These are phyloP conservation scores for Rostratula benghalensis DNA, from an alignment of 2,113 vertebrate genomes.

Conservation along the genomic window DNA sequence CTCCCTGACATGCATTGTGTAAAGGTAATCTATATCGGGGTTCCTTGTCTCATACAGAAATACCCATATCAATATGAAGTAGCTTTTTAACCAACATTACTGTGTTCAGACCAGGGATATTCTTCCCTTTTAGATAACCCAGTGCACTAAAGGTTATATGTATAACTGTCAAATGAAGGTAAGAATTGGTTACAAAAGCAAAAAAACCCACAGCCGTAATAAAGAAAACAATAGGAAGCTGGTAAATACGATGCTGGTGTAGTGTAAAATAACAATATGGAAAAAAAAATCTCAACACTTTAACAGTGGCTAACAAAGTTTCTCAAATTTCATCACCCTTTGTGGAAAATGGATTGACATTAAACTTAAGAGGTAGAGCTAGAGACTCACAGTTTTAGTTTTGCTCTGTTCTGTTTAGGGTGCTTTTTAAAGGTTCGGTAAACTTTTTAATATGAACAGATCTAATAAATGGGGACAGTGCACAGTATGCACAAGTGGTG, in stretches of 20 bases:
- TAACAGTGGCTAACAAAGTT: neutral
- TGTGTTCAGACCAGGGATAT: neutral
- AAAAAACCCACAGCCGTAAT: neutral
- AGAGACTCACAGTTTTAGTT: neutral
- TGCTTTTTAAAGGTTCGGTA: neutral
- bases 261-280: neutral
- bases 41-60: neutral
- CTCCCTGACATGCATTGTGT: neutral
- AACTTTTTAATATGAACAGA: neutral
- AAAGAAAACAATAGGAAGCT: neutral
- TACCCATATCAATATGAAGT: rapidly evolving
- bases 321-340: neutral
- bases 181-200: neutral
- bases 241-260: neutral
- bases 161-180: neutral
- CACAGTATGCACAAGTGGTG: neutral
- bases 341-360: neutral
- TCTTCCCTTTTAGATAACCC: neutral
- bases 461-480: neutral
- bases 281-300: neutral
- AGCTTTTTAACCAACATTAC: neutral
- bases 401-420: neutral
- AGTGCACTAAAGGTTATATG: neutral
- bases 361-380: neutral
- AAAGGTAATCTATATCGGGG: rapidly evolving